Base-by-base conservation (phyloP, 2,888 invertebrate genomes). In the Perizoma flavofasciatum region DNA sequence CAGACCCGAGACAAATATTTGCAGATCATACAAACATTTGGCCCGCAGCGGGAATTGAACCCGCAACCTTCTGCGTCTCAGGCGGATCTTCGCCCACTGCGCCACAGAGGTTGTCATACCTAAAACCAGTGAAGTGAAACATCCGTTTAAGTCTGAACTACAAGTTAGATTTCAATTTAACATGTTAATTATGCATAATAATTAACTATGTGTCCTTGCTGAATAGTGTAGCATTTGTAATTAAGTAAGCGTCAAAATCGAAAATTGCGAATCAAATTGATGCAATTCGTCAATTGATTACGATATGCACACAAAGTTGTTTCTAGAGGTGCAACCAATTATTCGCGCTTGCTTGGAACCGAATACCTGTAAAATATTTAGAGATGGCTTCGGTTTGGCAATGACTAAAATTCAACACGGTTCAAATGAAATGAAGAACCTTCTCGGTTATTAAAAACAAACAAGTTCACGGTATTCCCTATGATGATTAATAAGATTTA, bases 221-320 rank as follows among this genome's bases (percentile, higher is more conserved):
- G 53, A 61, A 58, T 57, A 62, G 59, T 63, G 63, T 60, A 64
- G 53, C 45, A 51, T 54, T 35, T 47, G 60, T 66, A 63, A 61
- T 65, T 53, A 86, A 75, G 84, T 82, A 85, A 86, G 85, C 82
- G 81, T 87, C 84, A 89, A 87, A 90, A 87, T 88, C 89, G 85
- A 83, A 85, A 89, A 89, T 88, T 86, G 85, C 81, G 83, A 86
- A 85, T 85, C 82, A 85, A 89, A 86, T 85, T 85, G 85, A 85
- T 86, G 83, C 86, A 86, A 86, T 88, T 84, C 84, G 84, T 84
- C 86, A 89, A 89, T 88, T 89, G 89, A 91, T 89, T 91, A 88
- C 90, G 84, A 89, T 88, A 89, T 91, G 85, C 87, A 88, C 88
- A 89, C 86, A 88, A 78, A 84, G 54, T 49, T 35, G 10, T 47